Percentiles rank a stretch among this genome's conserved stretches.
Conservation (phyloP, 2,113 vertebrate genomes). For the Phaetusa simplex region DNA sequence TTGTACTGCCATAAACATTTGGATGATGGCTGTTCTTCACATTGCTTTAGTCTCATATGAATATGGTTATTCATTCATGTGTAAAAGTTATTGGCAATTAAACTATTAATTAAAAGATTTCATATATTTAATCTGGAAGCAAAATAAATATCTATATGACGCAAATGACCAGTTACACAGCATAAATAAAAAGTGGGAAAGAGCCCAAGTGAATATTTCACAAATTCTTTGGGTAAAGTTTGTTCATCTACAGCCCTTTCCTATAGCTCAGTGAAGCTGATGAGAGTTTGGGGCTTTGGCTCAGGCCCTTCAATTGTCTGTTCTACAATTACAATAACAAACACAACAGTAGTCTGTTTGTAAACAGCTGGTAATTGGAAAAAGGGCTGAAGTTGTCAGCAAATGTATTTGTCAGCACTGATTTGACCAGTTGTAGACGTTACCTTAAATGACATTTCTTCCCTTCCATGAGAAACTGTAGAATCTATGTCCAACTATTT, state of each 20-base stretch:
- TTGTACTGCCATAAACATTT: neutral
- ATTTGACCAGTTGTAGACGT: slow-evolving; percentile 7
- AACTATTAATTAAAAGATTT: neutral
- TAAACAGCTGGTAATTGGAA: slow-evolving; percentile 55
- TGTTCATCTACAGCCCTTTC: neutral
- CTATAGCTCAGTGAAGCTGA: neutral
- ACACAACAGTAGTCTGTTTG: slow-evolving; percentile 36
- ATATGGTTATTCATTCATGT: neutral
- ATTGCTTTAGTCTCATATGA: neutral
- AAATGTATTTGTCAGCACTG: slow-evolving; percentile 25
- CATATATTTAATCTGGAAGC: neutral
- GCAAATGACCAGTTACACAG: neutral
- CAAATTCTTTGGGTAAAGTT: neutral
- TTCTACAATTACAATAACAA: slow-evolving; percentile 29
- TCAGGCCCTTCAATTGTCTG: slow-evolving; percentile 26
- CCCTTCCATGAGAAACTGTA: neutral
- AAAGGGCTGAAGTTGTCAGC: slow-evolving; percentile 31
- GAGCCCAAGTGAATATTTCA: neutral
- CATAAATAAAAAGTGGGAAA: neutral
- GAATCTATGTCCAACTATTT: neutral
- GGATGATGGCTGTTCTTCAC: neutral
- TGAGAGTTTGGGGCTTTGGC: slow-evolving; percentile 21
- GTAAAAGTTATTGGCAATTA: neutral
- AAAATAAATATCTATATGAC: neutral
- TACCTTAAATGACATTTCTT: slow-evolving; percentile 50